Evolutionary conservation across 2,797 vertebrate species (phyloP).

Genomic region (Thalassophryne amazonica): DNA sequence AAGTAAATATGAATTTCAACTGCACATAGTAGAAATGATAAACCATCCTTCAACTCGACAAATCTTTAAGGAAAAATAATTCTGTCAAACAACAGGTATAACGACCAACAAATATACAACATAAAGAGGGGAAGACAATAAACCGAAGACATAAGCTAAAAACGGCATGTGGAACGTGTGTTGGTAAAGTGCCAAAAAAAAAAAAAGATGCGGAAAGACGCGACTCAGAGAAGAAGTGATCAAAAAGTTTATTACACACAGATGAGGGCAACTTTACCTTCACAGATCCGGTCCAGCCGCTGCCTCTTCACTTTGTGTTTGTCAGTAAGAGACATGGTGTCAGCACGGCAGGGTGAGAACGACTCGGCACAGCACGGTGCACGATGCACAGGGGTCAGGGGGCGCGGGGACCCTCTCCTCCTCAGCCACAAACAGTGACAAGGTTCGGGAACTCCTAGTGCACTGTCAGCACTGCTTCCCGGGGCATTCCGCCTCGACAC

Average conservation of each 20-base stretch:
- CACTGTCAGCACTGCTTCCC: slow-evolving; percentile 68
- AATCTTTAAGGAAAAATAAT: too few species aligned
- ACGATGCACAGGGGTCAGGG: background rate
- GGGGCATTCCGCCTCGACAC: slow-evolving; percentile 76
- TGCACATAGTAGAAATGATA: too few species aligned
- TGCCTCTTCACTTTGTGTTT: slow-evolving; percentile 87
- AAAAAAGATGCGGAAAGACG: background rate
- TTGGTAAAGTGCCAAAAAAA: background rate
- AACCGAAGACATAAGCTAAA: too few species aligned
- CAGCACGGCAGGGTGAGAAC: too few species aligned
- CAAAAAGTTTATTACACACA: slow-evolving; percentile 2
- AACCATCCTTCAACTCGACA: too few species aligned
- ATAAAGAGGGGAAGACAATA: too few species aligned
- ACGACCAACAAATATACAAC: too few species aligned
- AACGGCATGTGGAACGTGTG: background rate
- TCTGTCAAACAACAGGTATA: too few species aligned
- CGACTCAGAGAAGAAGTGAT: background rate
- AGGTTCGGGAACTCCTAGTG: slow-evolving; percentile 71
- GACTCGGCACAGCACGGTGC: slow-evolving; percentile 35
- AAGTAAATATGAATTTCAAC: too few species aligned
- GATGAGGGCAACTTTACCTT: slow-evolving; percentile 67
- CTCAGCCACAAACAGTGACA: slow-evolving; percentile 54
- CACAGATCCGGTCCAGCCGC: slow-evolving; percentile 81
- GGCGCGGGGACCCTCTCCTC: slow-evolving; percentile 47
- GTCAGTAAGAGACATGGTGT: slow-evolving; percentile 81